Conservation (phyloP, 2,888 invertebrate genomes). For the Parnassius mnemosyne region DNA sequence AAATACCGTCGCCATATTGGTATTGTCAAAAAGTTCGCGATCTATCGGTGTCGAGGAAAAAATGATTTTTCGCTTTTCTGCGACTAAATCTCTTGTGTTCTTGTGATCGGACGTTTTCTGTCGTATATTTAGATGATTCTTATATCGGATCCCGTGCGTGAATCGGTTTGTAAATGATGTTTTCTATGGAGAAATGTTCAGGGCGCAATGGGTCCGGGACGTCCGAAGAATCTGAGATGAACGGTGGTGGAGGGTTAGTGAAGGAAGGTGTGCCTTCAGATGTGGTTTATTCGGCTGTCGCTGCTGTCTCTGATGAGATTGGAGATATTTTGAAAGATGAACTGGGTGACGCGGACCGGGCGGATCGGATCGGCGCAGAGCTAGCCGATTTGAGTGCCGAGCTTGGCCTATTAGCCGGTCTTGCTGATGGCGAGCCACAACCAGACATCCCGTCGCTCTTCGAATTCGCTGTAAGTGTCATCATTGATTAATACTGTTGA, state of each 20-base stretch:
- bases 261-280: conserved; percentile 61
- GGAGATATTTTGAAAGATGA: conserved; percentile 75
- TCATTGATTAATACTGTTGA: conserved; percentile 1
- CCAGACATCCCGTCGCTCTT: conserved; percentile 69
- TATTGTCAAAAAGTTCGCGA: conserved; percentile 78
- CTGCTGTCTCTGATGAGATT: conserved; percentile 72
- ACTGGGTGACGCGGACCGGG: conserved; percentile 65
- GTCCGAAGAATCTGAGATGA: conserved; percentile 54
- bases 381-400: conserved; percentile 70
- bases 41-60: conserved; percentile 70
- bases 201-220: conserved; percentile 60
- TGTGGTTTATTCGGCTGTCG: conserved; percentile 68
- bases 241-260: conserved; percentile 56
- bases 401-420: conserved; percentile 66
- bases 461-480: conserved; percentile 68
- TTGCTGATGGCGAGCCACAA: conserved; percentile 65
- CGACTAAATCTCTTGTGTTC: conserved; percentile 56
- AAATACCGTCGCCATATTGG: conserved; percentile 81
- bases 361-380: conserved; percentile 69
- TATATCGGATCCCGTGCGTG: conserved; percentile 61
- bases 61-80: conserved; percentile 70
- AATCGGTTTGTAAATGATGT: conserved; percentile 73
- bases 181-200: conserved; percentile 73
- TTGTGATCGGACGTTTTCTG: conserved; percentile 60
- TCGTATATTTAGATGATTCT: conserved; percentile 75